Conservation (phyloP, 1,140 invertebrate species). For the Drosophila sp. region DNA sequence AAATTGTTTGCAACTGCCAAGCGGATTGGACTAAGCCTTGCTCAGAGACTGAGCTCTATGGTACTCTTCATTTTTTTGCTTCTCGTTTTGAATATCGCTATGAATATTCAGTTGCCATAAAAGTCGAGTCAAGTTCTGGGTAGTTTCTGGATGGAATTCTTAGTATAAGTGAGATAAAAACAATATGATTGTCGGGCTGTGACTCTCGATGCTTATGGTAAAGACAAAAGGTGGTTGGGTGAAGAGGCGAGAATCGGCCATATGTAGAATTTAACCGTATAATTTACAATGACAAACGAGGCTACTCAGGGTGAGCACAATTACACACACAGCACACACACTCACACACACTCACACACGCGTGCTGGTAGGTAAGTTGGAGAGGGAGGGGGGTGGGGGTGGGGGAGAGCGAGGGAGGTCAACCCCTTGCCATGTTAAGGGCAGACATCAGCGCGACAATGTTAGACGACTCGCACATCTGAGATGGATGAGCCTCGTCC, state of each 20-base stretch:
- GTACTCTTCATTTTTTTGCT: background rate
- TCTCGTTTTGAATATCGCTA: slow-evolving; percentile 46
- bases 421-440: slow-evolving; percentile 20
- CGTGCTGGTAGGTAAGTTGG: background rate
- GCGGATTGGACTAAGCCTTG: slow-evolving; percentile 39
- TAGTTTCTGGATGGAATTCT: background rate
- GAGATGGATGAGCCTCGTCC: slow-evolving; percentile 61
- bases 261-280: slow-evolving; percentile 78
- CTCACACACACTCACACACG: slow-evolving; percentile 13
- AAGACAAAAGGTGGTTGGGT: background rate
- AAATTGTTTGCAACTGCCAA: slow-evolving; percentile 50
- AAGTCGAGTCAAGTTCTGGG: slow-evolving; percentile 10
- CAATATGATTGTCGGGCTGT: background rate
- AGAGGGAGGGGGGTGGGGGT: background rate
- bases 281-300: slow-evolving; percentile 84
- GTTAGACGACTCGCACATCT: slow-evolving; percentile 42
- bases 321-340: slow-evolving; percentile 55
- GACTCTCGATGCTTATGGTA: background rate
- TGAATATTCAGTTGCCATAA: slow-evolving; percentile 68
- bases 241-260: slow-evolving; percentile 39
- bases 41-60: slow-evolving; percentile 14
- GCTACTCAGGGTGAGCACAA: slow-evolving; percentile 70
- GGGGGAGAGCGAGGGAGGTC: background rate
- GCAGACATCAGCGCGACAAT: slow-evolving; percentile 47
- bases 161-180: slow-evolving; percentile 4